These are phyloP conservation scores for Rhodophaea formosa DNA, from an alignment of 2,888 invertebrate genomes.

Conservation along the genomic window DNA sequence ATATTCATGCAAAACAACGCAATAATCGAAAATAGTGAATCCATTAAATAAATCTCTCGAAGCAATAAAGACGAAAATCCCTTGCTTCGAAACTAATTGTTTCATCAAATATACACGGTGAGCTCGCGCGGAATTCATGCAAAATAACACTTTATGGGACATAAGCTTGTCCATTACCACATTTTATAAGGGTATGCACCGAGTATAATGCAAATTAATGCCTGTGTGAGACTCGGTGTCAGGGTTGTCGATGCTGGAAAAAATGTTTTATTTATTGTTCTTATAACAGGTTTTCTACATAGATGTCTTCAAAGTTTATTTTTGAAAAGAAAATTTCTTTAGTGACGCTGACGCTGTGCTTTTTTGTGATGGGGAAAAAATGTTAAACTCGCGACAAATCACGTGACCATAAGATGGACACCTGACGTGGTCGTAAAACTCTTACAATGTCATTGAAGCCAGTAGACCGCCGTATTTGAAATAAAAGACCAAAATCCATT, in stretches of 20 bases:
- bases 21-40: constrained; percentile 10
- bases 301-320: no score
- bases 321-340: no score
- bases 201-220: constrained; percentile 74
- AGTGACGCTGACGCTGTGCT: no score
- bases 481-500: no score
- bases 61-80: constrained; percentile 43
- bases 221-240: constrained; percentile 50
- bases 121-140: constrained; percentile 49
- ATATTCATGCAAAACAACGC: constrained; percentile 11
- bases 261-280: not conserved
- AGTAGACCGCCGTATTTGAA: no score
- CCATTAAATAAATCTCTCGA: constrained; percentile 1
- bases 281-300: no score
- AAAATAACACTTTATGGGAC: constrained; percentile 61
- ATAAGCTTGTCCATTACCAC: constrained; percentile 68
- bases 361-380: no score
- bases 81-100: constrained; percentile 50
- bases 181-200: constrained; percentile 74
- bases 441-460: no score
- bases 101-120: constrained; percentile 54
- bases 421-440: no score
- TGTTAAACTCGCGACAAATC: no score
- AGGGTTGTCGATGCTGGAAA: constrained; percentile 47
- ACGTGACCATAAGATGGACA: no score